Evolutionary conservation across 2,797 vertebrate species (phyloP).

Genomic region (Coregonus suidteri): DNA sequence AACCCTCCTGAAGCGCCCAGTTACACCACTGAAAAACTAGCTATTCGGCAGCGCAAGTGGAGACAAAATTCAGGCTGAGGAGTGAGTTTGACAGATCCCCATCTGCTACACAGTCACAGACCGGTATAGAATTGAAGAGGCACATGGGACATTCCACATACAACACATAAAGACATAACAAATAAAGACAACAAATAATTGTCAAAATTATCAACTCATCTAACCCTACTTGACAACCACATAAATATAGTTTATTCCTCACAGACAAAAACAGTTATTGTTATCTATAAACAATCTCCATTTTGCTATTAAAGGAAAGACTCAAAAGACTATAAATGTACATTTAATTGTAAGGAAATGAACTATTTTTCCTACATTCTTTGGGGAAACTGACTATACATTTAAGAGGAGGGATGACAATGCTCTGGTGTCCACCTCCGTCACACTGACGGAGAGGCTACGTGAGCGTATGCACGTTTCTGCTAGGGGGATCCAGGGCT

Average conservation of each 20-base stretch:
- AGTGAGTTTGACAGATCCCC: too few relatives aligned
- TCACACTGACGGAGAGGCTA: slow-evolving; percentile 1
- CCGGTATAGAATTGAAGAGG: not conserved
- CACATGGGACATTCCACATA: not conserved
- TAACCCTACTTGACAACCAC: not conserved
- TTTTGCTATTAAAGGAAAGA: not conserved
- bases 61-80: too few relatives aligned
- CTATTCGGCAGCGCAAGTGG: too few relatives aligned
- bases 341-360: not conserved
- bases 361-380: not conserved
- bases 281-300: not conserved
- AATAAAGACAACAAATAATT: not conserved
- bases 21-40: too few relatives aligned
- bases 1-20: too few relatives aligned
- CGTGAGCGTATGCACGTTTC: not conserved
- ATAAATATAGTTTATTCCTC: too few relatives aligned
- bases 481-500: not conserved
- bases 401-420: not conserved
- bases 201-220: not conserved
- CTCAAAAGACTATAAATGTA: too few relatives aligned
- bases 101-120: too few relatives aligned
- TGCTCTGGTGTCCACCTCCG: not conserved
- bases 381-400: not conserved
- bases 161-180: not conserved
- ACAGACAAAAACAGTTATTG: not conserved